phyloP scores from a whole-genome alignment of 2,888 invertebrate species.

The Cephus runcator region DNA sequence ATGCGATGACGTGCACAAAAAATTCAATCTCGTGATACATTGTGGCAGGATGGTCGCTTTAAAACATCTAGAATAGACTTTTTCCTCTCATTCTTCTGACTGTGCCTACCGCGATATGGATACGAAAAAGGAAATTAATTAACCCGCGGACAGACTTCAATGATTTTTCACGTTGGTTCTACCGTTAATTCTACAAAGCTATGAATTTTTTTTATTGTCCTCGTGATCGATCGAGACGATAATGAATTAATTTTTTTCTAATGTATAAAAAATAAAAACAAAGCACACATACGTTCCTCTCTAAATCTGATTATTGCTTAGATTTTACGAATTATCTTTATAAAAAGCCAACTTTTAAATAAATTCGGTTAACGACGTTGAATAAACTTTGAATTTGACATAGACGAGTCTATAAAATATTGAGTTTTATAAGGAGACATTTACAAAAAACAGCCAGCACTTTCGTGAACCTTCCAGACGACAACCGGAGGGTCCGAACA shows the following conservation, averaged over 20 bases:
- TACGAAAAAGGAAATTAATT: not conserved
- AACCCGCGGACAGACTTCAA: not conserved
- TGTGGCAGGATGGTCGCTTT: not conserved
- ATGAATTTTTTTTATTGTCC: not conserved
- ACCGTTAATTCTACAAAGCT: not conserved
- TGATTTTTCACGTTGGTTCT: not conserved
- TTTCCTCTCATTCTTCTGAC: not conserved
- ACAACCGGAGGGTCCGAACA: not conserved
- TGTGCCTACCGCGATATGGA: not conserved
- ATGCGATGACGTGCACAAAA: not conserved
- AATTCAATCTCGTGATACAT: not conserved
- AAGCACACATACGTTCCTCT: not conserved
- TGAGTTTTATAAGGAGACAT: not conserved
- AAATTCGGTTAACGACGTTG: not conserved
- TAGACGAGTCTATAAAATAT: not conserved
- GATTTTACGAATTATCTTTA: not conserved
- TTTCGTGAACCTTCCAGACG: not conserved
- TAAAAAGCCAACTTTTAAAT: not conserved
- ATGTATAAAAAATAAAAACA: not conserved
- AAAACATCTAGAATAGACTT: not conserved
- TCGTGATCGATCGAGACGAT: not conserved
- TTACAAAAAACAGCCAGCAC: not conserved
- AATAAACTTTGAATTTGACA: not conserved
- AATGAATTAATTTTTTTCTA: too few relatives aligned
- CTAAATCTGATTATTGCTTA: not conserved